Percentiles rank a stretch among this genome's conserved stretches.
These are phyloP conservation scores for Merops nubicus DNA, from an alignment of 2,113 vertebrate genomes.

Conservation along the genomic window DNA sequence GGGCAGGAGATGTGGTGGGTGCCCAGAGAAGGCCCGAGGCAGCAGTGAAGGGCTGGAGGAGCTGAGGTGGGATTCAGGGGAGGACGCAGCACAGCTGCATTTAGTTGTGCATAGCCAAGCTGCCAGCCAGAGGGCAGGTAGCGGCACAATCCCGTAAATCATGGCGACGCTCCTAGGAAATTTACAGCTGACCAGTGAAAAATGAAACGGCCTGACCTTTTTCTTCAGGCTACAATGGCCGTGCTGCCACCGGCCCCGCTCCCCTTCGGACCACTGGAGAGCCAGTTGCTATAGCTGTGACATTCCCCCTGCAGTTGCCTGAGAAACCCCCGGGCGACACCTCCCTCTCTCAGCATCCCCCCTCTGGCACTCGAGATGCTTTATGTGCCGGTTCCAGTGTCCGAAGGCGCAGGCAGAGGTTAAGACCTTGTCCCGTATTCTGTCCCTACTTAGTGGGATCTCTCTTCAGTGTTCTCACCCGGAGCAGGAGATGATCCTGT, in stretches of 20 bases:
- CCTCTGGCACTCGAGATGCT: neutral
- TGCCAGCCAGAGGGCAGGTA: neutral
- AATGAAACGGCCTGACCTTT: neutral
- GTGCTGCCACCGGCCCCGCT: neutral
- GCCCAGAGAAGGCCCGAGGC: accelerated
- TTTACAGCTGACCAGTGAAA: neutral
- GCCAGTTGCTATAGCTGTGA: neutral
- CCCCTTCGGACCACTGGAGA: neutral
- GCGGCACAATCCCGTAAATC: neutral
- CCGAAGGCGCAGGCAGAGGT: constrained; percentile 18
- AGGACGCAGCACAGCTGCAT: neutral
- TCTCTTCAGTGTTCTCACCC: constrained; percentile 31
- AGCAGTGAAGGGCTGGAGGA: neutral
- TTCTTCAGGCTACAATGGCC: neutral
- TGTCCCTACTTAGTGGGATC: constrained; percentile 29
- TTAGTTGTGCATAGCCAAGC: neutral
- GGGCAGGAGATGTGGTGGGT: neutral
- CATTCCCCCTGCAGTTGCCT: constrained; percentile 28
- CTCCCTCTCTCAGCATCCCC: neutral
- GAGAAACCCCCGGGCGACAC: neutral
- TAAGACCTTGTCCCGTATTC: constrained; percentile 42
- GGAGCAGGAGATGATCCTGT: constrained; percentile 26
- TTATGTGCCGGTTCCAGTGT: neutral
- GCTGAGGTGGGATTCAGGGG: neutral
- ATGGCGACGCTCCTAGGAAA: neutral